Percentiles rank a stretch among this genome's conserved stretches.
These are phyloP conservation scores for Helicoverpa zea DNA, from an alignment of 1,140 invertebrate genomes.

Conservation along the genomic window DNA sequence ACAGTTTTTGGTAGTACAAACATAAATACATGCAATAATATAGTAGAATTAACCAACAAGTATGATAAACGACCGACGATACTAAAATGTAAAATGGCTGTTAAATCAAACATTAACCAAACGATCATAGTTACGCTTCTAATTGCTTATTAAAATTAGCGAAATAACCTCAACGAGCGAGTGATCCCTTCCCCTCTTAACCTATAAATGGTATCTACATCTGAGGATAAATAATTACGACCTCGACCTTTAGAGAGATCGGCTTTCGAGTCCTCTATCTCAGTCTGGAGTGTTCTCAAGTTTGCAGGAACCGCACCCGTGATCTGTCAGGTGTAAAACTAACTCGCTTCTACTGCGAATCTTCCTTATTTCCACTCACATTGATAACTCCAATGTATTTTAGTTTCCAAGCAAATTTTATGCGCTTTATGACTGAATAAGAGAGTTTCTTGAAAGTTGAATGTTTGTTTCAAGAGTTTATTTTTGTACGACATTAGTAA, in stretches of 20 bases:
- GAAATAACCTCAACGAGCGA: constrained; percentile 14
- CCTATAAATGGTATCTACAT: constrained; percentile 17
- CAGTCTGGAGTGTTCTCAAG: constrained; percentile 27
- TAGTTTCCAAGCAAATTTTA: not conserved
- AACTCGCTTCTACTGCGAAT: constrained; percentile 4
- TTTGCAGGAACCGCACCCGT: constrained; percentile 33
- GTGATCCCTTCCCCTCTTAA: constrained; percentile 24
- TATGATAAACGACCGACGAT: too few species aligned
- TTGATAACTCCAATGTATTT: constrained; percentile 13
- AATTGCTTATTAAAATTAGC: constrained; percentile 33
- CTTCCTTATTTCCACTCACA: not conserved
- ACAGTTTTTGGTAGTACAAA: too few species aligned
- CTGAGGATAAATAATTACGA: constrained; percentile 20
- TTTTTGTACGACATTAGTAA: too few species aligned
- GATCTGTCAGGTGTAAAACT: constrained; percentile 33
- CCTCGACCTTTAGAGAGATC: constrained; percentile 23
- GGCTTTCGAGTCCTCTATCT: constrained; percentile 12
- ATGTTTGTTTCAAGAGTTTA: too few species aligned
- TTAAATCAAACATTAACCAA: not conserved
- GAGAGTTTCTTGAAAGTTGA: too few species aligned
- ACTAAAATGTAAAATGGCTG: not conserved
- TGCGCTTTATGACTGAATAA: too few species aligned
- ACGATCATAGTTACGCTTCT: constrained; percentile 8
- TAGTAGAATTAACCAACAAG: too few species aligned
- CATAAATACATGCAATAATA: too few species aligned